These are phyloP conservation scores for Cranoglanis bouderius DNA, from an alignment of 2,113 vertebrate species.

Conservation along the genomic window DNA sequence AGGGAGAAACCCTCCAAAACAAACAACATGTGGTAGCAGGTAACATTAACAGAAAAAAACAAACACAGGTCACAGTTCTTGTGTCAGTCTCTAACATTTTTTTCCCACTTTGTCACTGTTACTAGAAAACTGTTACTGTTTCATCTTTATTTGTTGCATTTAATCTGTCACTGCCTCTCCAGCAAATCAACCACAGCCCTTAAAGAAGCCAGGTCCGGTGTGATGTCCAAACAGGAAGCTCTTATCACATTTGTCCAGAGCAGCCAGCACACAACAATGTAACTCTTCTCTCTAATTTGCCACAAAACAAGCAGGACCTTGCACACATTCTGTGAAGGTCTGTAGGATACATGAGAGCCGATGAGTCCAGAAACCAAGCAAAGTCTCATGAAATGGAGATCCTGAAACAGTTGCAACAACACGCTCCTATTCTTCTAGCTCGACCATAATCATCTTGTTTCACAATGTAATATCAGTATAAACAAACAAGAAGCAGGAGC, in stretches of 20 bases:
- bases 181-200: neutral
- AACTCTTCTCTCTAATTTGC: neutral
- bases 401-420: slow-evolving; percentile 59
- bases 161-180: neutral
- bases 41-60: neutral
- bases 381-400: slow-evolving; percentile 49
- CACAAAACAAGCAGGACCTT: neutral
- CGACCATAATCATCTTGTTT: slow-evolving; percentile 30
- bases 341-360: neutral
- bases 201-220: neutral
- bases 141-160: neutral
- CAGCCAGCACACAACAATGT: neutral
- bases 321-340: neutral
- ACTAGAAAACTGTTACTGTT: neutral
- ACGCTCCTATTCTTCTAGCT: slow-evolving; percentile 37
- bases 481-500: neutral
- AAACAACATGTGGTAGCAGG: too few species aligned
- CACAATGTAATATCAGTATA: slow-evolving; percentile 6
- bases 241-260: slow-evolving; percentile 29
- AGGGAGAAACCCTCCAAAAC: neutral
- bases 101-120: neutral
- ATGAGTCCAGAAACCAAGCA: neutral
- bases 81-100: too few species aligned
- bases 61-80: neutral
- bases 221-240: slow-evolving; percentile 26